Percentiles rank a stretch among this genome's conserved stretches.
These are phyloP conservation scores for Tor tambroides DNA, from an alignment of 2,113 vertebrate genomes.

Conservation along the genomic window DNA sequence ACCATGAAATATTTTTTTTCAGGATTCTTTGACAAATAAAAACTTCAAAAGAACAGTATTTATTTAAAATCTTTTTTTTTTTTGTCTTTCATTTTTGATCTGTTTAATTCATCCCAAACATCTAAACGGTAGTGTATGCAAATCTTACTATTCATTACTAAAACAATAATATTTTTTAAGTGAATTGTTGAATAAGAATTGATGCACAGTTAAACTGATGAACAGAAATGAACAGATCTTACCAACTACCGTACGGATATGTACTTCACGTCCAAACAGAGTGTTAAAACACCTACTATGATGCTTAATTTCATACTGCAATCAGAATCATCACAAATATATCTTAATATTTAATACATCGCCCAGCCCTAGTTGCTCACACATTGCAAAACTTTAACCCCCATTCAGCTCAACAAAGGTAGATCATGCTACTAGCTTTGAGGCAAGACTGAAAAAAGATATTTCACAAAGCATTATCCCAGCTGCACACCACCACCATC, in stretches of 20 bases:
- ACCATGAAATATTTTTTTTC: no score
- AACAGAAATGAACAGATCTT: neutral
- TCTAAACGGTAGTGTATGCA: no score
- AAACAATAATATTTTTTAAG: no score
- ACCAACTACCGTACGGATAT: neutral
- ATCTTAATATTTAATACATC: neutral
- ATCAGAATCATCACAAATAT: neutral
- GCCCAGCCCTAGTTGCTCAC: slow-evolving; percentile 15
- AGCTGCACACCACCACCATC: neutral
- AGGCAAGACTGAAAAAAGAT: neutral
- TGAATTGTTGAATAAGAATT: no score
- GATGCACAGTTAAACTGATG: no score
- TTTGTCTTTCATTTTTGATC: no score
- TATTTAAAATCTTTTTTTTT: no score
- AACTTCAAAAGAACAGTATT: no score
- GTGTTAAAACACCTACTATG: neutral
- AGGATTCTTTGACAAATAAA: no score
- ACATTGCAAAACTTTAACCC: slow-evolving; percentile 29
- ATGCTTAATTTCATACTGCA: neutral
- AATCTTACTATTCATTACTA: no score
- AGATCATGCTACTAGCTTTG: slow-evolving; percentile 18
- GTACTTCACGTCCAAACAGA: neutral
- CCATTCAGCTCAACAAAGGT: slow-evolving; percentile 12
- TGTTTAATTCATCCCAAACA: no score
- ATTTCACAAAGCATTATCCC: neutral